Percentiles rank a stretch among this genome's conserved stretches.
These are phyloP conservation scores for Apantesis nais DNA, from an alignment of 2,888 invertebrate genomes.

Conservation along the genomic window DNA sequence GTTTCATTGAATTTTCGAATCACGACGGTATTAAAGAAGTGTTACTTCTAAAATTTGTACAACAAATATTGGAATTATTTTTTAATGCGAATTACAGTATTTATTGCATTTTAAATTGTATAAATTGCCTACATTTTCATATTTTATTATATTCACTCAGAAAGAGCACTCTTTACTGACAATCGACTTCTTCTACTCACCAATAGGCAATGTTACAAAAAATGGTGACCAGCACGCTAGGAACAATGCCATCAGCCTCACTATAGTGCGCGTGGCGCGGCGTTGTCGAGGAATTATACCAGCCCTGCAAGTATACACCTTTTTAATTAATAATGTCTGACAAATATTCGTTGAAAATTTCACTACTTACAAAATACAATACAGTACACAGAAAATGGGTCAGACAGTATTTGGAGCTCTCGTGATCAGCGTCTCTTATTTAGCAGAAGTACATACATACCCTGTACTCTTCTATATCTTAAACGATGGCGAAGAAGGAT, in stretches of 20 bases:
- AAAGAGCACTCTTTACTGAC: not conserved
- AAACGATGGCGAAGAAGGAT: not conserved
- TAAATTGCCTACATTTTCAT: too few relatives aligned
- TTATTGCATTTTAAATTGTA: too few relatives aligned
- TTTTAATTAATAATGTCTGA: too few relatives aligned
- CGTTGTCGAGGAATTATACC: constrained; percentile 79
- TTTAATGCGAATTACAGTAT: not conserved
- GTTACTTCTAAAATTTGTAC: too few relatives aligned
- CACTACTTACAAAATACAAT: too few relatives aligned
- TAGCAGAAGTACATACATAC: not conserved
- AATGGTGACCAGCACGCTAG: constrained; percentile 89
- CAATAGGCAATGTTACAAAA: constrained; percentile 87
- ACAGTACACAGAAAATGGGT: not conserved
- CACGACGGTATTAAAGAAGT: too few relatives aligned
- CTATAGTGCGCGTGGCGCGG: constrained; percentile 88
- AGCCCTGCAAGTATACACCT: constrained; percentile 46
- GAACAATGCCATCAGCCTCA: constrained; percentile 88
- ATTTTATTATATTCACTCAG: too few relatives aligned
- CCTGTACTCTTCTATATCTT: not conserved
- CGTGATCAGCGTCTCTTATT: not conserved
- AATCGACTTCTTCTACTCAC: constrained; percentile 62
- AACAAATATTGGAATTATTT: not conserved
- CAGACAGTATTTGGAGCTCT: not conserved
- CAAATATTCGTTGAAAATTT: too few relatives aligned
- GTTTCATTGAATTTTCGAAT: too few relatives aligned